phyloP scores from a whole-genome alignment of 2,888 invertebrate species.

The Ctenicera cuprea region DNA sequence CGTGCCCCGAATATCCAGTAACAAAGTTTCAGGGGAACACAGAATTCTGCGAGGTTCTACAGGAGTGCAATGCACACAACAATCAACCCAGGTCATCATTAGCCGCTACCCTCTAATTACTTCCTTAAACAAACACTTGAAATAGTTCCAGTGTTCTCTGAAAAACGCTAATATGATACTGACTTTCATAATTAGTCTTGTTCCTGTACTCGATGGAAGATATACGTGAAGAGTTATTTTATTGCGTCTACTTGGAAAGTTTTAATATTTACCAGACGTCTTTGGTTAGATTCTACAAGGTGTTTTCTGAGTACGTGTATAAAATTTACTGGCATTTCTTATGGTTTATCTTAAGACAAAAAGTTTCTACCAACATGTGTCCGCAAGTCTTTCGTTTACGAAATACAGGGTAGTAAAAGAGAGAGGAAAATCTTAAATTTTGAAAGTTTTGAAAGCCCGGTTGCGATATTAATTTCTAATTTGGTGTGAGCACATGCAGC shows the following conservation, averaged over 20 bases:
- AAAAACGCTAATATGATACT: conserved; percentile 57
- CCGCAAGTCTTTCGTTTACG: too few relatives aligned
- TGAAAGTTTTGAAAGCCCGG: too few relatives aligned
- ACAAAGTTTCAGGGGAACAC: conserved; percentile 42
- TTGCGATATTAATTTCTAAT: too few relatives aligned
- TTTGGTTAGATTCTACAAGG: too few relatives aligned
- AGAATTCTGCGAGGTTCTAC: conserved; percentile 44
- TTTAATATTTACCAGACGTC: background rate
- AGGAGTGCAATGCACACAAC: conserved; percentile 58
- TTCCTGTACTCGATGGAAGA: conserved; percentile 46
- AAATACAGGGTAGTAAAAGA: too few relatives aligned
- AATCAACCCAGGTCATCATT: conserved; percentile 59
- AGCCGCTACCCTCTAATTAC: conserved; percentile 61
- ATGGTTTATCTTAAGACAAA: too few relatives aligned
- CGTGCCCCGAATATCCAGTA: conserved; percentile 54
- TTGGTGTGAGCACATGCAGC: too few relatives aligned
- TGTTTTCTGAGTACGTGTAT: too few relatives aligned
- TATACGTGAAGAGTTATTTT: conserved; percentile 55
- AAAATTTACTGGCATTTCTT: too few relatives aligned
- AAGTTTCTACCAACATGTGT: too few relatives aligned
- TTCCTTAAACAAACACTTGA: conserved; percentile 60
- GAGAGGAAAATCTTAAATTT: too few relatives aligned
- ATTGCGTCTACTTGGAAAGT: conserved; percentile 46
- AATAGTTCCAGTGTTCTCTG: conserved; percentile 52
- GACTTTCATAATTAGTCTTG: conserved; percentile 58